A percentile compares a stretch with the other conserved stretches of the same genome.
Conservation (phyloP, 2,113 vertebrate genomes). For the Heliornis fulica region DNA sequence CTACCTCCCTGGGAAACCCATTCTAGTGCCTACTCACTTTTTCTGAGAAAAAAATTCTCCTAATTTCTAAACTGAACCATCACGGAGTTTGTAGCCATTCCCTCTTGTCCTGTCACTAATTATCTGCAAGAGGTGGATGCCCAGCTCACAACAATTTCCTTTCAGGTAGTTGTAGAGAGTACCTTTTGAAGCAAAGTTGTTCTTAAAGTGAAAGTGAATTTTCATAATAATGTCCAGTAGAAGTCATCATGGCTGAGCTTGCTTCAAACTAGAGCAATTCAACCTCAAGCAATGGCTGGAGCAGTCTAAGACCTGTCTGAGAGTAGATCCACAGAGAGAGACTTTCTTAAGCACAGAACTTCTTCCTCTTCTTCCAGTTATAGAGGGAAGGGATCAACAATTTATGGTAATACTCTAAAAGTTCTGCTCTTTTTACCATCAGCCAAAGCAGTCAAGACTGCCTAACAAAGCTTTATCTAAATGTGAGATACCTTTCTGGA, state of each 20-base stretch:
- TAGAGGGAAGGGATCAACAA: fast-evolving
- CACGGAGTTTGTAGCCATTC: no score
- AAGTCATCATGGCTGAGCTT: background rate
- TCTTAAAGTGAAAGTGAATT: background rate
- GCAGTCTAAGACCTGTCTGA: fast-evolving
- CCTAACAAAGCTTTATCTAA: background rate
- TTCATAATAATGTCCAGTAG: background rate
- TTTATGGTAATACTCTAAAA: background rate
- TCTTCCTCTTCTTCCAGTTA: background rate
- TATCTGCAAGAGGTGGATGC: no score
- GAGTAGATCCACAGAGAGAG: background rate
- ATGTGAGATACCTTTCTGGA: background rate
- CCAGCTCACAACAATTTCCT: no score
- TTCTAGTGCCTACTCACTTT: no score
- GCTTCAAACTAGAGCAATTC: background rate
- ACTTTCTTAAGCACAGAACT: background rate
- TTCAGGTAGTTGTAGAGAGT: no score
- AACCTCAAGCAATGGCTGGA: background rate
- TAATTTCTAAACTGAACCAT: no score
- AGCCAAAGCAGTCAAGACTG: background rate
- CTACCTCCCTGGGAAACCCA: no score
- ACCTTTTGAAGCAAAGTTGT: fast-evolving
- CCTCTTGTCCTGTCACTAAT: no score
- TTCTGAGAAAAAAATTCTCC: no score
- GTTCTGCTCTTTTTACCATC: background rate